These are phyloP conservation scores for Caprella mutica DNA, from an alignment of 2,888 invertebrate genomes.

Conservation along the genomic window DNA sequence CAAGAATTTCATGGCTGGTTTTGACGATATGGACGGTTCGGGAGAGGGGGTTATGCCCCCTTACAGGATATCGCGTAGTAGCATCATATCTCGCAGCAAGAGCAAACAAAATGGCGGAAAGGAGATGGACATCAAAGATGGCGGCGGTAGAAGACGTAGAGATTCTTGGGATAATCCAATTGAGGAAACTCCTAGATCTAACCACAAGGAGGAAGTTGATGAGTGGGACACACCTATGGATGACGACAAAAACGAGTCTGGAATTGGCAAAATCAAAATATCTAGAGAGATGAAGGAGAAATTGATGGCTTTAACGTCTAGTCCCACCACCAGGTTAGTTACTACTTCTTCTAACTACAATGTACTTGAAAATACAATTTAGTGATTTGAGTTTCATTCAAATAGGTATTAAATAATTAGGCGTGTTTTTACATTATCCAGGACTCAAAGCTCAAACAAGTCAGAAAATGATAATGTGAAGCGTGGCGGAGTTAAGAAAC, in stretches of 20 bases:
- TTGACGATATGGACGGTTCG: too few species aligned
- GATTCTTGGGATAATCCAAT: slow-evolving; percentile 32
- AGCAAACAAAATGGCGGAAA: neutral
- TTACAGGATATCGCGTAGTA: neutral
- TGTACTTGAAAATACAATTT: neutral
- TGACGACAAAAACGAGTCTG: slow-evolving; percentile 10
- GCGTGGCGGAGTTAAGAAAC: slow-evolving; percentile 53
- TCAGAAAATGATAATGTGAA: too few species aligned
- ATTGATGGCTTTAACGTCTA: slow-evolving; percentile 48
- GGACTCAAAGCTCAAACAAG: too few species aligned
- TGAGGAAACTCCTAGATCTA: slow-evolving; percentile 10
- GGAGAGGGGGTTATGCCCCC: too few species aligned
- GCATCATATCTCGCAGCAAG: neutral
- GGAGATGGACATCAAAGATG: slow-evolving; percentile 11
- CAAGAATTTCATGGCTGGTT: too few species aligned
- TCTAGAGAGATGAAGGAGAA: slow-evolving; percentile 85
- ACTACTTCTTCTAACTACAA: neutral
- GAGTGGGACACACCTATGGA: slow-evolving; percentile 8
- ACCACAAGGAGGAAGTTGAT: slow-evolving; percentile 14
- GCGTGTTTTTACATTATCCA: too few species aligned
- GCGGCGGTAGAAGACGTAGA: slow-evolving; percentile 11
- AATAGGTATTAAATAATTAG: too few species aligned
- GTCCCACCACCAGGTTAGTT: slow-evolving; percentile 26
- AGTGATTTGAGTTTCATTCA: too few species aligned
- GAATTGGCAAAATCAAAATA: slow-evolving; percentile 72